Percentiles rank a stretch among this genome's conserved stretches.
Conservation (phyloP, 2,888 invertebrate species). For the Steinernema scapterisci region DNA sequence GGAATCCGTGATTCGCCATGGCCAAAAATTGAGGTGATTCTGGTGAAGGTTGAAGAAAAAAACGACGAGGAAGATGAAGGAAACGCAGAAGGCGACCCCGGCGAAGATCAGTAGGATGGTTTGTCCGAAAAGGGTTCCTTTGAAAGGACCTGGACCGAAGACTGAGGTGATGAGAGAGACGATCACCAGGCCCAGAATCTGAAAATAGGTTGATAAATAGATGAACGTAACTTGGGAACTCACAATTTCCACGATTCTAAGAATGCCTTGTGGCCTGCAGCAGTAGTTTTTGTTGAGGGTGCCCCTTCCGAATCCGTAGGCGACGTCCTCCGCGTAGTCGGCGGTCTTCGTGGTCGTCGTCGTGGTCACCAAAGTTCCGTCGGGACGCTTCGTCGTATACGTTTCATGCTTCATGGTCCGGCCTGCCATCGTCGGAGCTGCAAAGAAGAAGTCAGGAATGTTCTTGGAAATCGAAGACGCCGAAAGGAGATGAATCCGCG, state of each 20-base stretch:
- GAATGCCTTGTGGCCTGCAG: slow-evolving; percentile 55
- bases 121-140: slow-evolving; percentile 63
- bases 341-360: slow-evolving; percentile 41
- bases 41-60: slow-evolving; percentile 62
- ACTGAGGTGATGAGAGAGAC: slow-evolving; percentile 61
- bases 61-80: slow-evolving; percentile 64
- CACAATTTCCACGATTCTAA: slow-evolving; percentile 61
- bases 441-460: not conserved
- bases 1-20: slow-evolving; percentile 61
- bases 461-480: not conserved
- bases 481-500: not conserved
- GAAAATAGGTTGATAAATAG: slow-evolving; percentile 40
- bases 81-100: slow-evolving; percentile 59
- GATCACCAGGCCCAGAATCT: slow-evolving; percentile 57
- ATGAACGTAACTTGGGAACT: slow-evolving; percentile 30
- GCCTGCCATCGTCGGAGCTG: not conserved
- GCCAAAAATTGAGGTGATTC: slow-evolving; percentile 62
- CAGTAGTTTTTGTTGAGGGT: slow-evolving; percentile 60
- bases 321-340: slow-evolving; percentile 44
- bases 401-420: slow-evolving; percentile 42
- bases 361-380: slow-evolving; percentile 63
- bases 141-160: slow-evolving; percentile 66
- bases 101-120: slow-evolving; percentile 60
- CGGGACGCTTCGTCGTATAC: slow-evolving; percentile 61
- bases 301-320: slow-evolving; percentile 59